Conservation (phyloP, 2,888 invertebrate genomes). For the Habroteleia sp. region DNA sequence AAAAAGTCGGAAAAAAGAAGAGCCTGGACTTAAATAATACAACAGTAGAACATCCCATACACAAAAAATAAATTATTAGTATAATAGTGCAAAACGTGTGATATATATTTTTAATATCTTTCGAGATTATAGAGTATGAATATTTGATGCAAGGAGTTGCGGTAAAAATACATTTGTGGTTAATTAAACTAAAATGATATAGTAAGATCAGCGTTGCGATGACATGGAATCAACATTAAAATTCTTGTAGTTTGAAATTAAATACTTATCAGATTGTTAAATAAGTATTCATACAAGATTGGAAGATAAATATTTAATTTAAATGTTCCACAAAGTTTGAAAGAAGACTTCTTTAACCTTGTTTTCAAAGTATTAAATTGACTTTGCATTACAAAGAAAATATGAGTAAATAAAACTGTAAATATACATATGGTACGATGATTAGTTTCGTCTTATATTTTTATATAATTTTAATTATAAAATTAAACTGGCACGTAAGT, state of each 20-base stretch:
- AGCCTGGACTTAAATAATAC: conserved; percentile 1
- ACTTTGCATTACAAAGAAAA: conserved; percentile 10
- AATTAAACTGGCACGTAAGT: too few relatives aligned
- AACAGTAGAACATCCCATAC: background rate
- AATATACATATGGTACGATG: too few relatives aligned
- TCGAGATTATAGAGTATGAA: too few relatives aligned
- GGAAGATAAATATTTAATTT: conserved; percentile 40
- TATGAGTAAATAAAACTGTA: background rate
- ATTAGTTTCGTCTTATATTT: too few relatives aligned
- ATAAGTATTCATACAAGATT: conserved; percentile 32
- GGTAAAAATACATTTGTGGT: conserved; percentile 10
- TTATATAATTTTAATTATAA: too few relatives aligned
- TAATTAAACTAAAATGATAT: conserved; percentile 29
- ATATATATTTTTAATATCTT: too few relatives aligned
- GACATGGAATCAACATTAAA: conserved; percentile 3
- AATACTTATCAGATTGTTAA: conserved; percentile 32
- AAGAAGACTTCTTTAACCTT: conserved; percentile 12
- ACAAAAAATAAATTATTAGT: conserved; percentile 9
- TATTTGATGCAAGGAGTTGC: conserved; percentile 2
- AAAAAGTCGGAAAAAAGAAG: conserved; percentile 22
- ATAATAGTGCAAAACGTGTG: background rate
- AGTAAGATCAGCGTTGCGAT: conserved; percentile 7
- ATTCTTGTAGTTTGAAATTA: conserved; percentile 24
- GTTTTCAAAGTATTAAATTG: conserved; percentile 15
- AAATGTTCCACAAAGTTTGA: conserved; percentile 21